Percentiles rank a stretch among this genome's conserved stretches.
Conservation (phyloP, 30 jellyfish, hydroid and myxozoan species). For the Morbakka virulenta region DNA sequence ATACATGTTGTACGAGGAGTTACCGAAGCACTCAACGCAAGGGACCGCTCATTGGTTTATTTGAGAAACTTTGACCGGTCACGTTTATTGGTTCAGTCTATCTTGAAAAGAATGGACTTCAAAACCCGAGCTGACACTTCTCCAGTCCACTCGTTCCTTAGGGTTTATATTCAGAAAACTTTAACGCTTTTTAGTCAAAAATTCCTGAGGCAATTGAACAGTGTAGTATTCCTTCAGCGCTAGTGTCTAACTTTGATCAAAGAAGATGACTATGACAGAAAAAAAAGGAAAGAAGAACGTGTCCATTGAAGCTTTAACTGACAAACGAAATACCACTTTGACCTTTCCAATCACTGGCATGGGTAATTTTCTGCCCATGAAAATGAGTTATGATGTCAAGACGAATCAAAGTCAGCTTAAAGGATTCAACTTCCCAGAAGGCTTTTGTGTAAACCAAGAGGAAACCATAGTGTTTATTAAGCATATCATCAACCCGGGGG, state of each 20-base stretch:
- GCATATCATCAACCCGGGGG: neutral
- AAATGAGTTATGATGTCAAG: neutral
- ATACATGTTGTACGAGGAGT: neutral
- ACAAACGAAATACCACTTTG: neutral
- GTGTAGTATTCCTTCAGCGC: neutral
- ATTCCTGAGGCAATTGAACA: neutral
- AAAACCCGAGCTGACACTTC: neutral
- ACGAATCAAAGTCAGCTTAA: neutral
- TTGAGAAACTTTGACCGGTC: neutral
- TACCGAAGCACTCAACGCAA: neutral
- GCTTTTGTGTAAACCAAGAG: neutral
- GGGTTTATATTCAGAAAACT: neutral
- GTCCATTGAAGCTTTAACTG: neutral
- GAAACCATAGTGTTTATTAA: neutral
- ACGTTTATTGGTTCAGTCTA: neutral
- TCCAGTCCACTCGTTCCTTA: neutral
- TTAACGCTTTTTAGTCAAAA: neutral
- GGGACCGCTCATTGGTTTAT: neutral
- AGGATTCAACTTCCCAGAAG: neutral
- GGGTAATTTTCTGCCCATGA: neutral
- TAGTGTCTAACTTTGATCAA: neutral
- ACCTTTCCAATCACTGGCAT: neutral
- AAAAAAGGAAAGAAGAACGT: neutral
- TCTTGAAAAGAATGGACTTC: neutral
- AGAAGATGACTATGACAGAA: neutral